These are phyloP conservation scores for Drosophila ogumai DNA, from an alignment of 1,140 invertebrate genomes.

Conservation along the genomic window DNA sequence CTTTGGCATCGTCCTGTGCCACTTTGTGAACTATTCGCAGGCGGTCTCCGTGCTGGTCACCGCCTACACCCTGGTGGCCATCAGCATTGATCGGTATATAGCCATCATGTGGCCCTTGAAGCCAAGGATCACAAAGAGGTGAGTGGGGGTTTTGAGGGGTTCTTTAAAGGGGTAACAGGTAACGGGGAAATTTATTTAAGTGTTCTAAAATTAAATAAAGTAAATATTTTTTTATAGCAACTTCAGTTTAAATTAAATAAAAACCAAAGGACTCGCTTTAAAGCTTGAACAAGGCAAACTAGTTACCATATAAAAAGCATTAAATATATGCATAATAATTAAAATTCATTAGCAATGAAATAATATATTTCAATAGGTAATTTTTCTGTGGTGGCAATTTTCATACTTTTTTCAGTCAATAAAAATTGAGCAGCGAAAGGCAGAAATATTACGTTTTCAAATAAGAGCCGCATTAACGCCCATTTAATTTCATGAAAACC, in stretches of 20 bases:
- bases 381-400: background rate
- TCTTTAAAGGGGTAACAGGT: background rate
- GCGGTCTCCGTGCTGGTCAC: slow-evolving; percentile 93
- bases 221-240: background rate
- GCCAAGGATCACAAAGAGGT: slow-evolving; percentile 91
- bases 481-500: background rate
- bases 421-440: background rate
- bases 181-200: too few relatives aligned
- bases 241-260: background rate
- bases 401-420: background rate
- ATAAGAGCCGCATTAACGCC: background rate
- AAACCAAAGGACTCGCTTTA: background rate
- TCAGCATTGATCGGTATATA: slow-evolving; percentile 94
- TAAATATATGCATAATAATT: background rate
- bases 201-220: background rate
- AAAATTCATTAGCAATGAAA: background rate
- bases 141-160: slow-evolving; percentile 77
- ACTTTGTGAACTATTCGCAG: slow-evolving; percentile 91
- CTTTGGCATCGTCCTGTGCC: slow-evolving; percentile 91
- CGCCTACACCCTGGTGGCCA: slow-evolving; percentile 93
- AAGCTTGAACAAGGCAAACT: background rate
- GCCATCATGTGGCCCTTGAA: slow-evolving; percentile 94
- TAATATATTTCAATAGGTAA: background rate
- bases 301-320: background rate
- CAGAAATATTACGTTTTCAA: background rate